Evolutionary conservation across 1,140 invertebrate species (phyloP).

Genomic region (Hycleus cichorii): DNA sequence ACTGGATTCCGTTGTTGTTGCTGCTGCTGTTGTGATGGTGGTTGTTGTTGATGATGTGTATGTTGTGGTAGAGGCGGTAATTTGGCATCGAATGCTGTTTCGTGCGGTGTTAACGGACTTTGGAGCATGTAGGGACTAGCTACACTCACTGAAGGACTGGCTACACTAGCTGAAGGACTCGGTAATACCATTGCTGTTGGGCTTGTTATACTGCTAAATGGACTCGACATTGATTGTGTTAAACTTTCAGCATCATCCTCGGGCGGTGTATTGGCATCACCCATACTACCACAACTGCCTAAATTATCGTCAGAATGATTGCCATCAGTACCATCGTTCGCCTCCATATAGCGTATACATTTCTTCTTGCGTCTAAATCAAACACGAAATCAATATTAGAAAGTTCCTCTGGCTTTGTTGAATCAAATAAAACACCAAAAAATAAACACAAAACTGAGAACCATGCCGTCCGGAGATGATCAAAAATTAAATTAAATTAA

Average conservation of each 20-base stretch:
- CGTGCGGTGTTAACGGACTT: slow-evolving; percentile 47
- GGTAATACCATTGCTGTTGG: slow-evolving; percentile 62
- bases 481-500: neutral
- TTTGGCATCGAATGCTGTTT: slow-evolving; percentile 35
- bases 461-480: slow-evolving; percentile 17
- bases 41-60: slow-evolving; percentile 20
- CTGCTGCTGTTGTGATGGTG: slow-evolving; percentile 29
- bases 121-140: slow-evolving; percentile 51
- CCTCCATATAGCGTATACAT: slow-evolving; percentile 90
- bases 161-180: slow-evolving; percentile 56
- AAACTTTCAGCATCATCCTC: slow-evolving; percentile 58
- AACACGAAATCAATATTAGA: neutral
- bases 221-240: slow-evolving; percentile 66
- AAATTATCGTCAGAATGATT: slow-evolving; percentile 73
- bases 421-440: neutral
- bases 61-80: slow-evolving; percentile 37
- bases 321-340: slow-evolving; percentile 60
- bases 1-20: slow-evolving; percentile 62
- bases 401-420: too few relatives aligned
- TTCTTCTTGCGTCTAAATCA: slow-evolving; percentile 94
- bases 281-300: slow-evolving; percentile 67
- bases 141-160: slow-evolving; percentile 57
- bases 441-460: slow-evolving; percentile 10
- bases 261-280: slow-evolving; percentile 59
- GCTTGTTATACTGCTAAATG: slow-evolving; percentile 70